These are phyloP conservation scores for Peromyscus aztecus DNA, from an alignment of 2,797 vertebrate species.

Conservation along the genomic window DNA sequence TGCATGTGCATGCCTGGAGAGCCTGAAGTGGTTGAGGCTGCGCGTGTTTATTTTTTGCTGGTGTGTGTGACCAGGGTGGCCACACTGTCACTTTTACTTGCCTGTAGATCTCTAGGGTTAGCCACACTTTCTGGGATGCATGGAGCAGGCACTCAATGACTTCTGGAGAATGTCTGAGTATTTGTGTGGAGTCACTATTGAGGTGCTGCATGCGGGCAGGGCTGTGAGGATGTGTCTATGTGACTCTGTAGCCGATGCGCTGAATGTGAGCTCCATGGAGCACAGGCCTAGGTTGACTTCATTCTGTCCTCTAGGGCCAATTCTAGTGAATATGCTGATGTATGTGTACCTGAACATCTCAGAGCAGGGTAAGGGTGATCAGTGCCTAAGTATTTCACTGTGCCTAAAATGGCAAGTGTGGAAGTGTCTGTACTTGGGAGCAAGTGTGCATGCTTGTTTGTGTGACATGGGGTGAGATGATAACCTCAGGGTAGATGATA, in stretches of 20 bases:
- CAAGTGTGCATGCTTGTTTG: background rate
- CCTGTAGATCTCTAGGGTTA: background rate
- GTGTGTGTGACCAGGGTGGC: too few relatives aligned
- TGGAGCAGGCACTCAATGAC: fast-evolving
- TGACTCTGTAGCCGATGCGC: background rate
- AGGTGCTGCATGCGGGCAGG: background rate
- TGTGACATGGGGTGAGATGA: background rate
- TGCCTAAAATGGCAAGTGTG: background rate
- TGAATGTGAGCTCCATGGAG: background rate
- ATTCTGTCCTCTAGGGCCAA: background rate
- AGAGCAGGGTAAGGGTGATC: background rate
- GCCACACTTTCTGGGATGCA: background rate
- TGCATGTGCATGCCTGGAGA: fast-evolving
- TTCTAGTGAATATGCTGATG: background rate
- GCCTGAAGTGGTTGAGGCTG: background rate
- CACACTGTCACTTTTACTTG: fast-evolving
- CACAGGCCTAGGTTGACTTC: background rate
- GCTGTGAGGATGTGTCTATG: background rate
- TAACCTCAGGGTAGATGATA: too few relatives aligned
- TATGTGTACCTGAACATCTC: background rate
- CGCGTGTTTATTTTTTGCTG: background rate
- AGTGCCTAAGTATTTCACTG: fast-evolving
- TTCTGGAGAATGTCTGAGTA: too few relatives aligned
- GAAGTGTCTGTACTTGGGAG: background rate
- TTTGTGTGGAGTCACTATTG: background rate